phyloP scores from a whole-genome alignment of 2,113 vertebrate genomes.

The Toxostoma redivivum region DNA sequence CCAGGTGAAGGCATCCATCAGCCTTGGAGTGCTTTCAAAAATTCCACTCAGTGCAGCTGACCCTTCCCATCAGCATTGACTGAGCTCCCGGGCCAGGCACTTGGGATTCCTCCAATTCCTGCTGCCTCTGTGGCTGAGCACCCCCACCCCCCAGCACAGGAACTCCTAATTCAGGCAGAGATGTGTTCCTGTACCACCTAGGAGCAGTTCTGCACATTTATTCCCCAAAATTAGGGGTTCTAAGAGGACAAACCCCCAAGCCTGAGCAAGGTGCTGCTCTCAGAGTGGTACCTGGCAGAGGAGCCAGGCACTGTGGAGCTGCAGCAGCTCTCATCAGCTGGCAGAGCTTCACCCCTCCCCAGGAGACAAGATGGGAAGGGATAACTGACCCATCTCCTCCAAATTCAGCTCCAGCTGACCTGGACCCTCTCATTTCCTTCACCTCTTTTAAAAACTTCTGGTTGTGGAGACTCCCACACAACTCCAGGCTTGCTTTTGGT shows the following conservation, averaged over 20 bases:
- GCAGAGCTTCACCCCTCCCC: background rate
- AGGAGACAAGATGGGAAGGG: background rate
- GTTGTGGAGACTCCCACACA: background rate
- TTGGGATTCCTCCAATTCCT: background rate
- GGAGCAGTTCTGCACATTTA: background rate
- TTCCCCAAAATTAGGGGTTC: rapidly evolving
- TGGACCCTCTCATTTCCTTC: background rate
- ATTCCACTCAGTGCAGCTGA: background rate
- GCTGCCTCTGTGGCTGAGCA: background rate
- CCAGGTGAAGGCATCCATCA: background rate
- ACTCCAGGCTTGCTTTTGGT: background rate
- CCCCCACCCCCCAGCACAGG: background rate
- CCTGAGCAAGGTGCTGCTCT: background rate
- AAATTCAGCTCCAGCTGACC: background rate
- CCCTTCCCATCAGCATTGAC: background rate
- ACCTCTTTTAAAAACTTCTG: background rate
- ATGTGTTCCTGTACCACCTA: background rate
- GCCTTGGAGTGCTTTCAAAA: background rate
- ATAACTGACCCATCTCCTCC: background rate
- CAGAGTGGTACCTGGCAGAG: background rate
- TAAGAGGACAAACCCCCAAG: background rate
- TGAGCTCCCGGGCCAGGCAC: rapidly evolving
- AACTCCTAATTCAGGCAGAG: background rate
- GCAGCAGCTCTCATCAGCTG: background rate
- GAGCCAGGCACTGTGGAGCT: background rate